Base-by-base conservation (phyloP, 2,113 vertebrate genomes). In the Pachycephala philippinensis region DNA sequence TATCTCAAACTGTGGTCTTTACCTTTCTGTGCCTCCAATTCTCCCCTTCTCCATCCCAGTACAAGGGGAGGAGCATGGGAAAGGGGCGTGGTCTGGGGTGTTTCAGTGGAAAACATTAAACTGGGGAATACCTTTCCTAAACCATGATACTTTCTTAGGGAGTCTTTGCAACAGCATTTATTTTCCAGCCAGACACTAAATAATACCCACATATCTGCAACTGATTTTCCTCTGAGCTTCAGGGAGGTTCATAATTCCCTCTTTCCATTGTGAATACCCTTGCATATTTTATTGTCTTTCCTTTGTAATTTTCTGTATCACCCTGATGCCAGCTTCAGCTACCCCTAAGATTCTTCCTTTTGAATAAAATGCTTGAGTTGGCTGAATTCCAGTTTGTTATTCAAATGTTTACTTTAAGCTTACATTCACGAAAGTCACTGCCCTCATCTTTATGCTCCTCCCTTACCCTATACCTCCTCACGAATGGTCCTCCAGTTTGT, bases 321-420 rank as follows among this genome's bases (percentile, higher is more conserved):
- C 75, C 19, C 45, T 61, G 53, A 72, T 91, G 45, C 33, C 68
- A 52, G 2, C 40, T 57, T 63, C 64, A 75, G 42, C 20, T 30
- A 56, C 27, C 40, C 81, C 30, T 85, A 68, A 45, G 35, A 87
- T 50, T 26, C 11, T 90, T 96, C 61, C 63, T 94, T 94, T 75
- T 33, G 33, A 96, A 93, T 70, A 84, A 77, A 95, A 69, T 63
- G 81, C 53, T 47, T 44, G 33, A 92, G 84, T 42, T 86, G 72
- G 49, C 57, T 59, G 64, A 65, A 92, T 87, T 97, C 71, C 93
- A 85, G 75, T 84, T 95, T 85, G 52, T 78, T 89, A 71, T 92
- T 97, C 85, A 94, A 97, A 94, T 94, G 96, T 96, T 97, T 95
- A 79, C 84, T 89, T 83, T 86, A 87, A 45, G 79, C 33, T 96